Conservation (phyloP, 2,113 vertebrate genomes). For the Myotis davidii region DNA sequence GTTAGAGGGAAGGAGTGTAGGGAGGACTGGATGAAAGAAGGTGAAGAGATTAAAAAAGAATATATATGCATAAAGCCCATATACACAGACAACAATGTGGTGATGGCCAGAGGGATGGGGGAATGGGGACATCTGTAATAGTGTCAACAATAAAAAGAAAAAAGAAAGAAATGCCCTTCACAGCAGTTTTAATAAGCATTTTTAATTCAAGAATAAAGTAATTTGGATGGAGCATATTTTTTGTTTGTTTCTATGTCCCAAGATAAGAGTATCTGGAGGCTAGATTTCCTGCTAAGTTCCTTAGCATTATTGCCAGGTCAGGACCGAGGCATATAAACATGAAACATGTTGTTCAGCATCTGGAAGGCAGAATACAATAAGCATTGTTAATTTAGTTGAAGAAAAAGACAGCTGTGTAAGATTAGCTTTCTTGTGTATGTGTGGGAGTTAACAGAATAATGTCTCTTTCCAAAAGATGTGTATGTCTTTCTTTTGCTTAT, state of each 20-base stretch:
- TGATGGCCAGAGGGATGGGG: not conserved
- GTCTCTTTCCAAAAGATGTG: not conserved
- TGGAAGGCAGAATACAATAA: constrained; percentile 68
- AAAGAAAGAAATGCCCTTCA: not conserved
- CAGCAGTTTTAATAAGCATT: constrained; percentile 18
- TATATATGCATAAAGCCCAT: not conserved
- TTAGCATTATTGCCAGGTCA: not conserved
- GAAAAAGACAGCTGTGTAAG: constrained; percentile 57
- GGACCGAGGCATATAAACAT: constrained; percentile 9
- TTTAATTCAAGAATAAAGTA: constrained; percentile 8
- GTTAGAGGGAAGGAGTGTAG: not conserved
- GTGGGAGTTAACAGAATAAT: constrained; percentile 60
- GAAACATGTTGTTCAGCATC: constrained; percentile 47
- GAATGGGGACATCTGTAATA: not conserved
- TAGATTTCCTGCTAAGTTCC: constrained; percentile 50
- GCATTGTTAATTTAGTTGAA: constrained; percentile 63
- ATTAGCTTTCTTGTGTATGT: constrained; percentile 27
- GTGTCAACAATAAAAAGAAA: not conserved
- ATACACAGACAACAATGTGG: not conserved
- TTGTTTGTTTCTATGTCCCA: not conserved
- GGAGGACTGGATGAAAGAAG: not conserved
- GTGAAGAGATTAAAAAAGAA: not conserved
- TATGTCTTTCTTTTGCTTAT: constrained; percentile 73
- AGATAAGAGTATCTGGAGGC: not conserved
- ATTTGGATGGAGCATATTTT: constrained; percentile 22